Percentiles rank a stretch among this genome's conserved stretches.
Conservation (phyloP, 2,888 invertebrate genomes). For the Onchidella celtica region DNA sequence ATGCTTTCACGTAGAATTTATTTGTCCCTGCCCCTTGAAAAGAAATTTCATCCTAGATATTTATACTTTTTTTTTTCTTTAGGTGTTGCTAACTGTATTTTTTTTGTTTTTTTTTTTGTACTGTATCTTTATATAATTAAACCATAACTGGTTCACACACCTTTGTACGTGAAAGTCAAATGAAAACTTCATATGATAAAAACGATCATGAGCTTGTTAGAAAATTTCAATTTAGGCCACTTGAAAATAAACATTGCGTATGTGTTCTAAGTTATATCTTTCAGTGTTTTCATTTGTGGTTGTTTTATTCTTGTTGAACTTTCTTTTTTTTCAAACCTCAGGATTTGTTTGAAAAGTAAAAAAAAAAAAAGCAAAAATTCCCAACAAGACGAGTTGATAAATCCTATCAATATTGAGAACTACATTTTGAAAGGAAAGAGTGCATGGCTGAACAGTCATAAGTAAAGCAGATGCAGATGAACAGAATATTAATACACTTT, state of each 20-base stretch:
- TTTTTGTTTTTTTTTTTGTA: conserved; percentile 37
- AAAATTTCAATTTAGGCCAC: conserved; percentile 44
- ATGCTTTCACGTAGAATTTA: too few relatives aligned
- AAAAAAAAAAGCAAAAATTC: too few relatives aligned
- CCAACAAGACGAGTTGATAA: too few relatives aligned
- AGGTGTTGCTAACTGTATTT: conserved; percentile 47
- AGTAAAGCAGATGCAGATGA: too few relatives aligned
- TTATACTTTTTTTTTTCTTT: conserved; percentile 28
- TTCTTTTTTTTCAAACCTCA: too few relatives aligned
- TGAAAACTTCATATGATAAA: not conserved
- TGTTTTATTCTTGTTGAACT: not conserved
- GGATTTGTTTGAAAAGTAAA: too few relatives aligned
- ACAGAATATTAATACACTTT: too few relatives aligned
- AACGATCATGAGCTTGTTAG: conserved; percentile 31
- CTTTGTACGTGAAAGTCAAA: conserved; percentile 22
- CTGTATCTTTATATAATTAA: conserved; percentile 43
- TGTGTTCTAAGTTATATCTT: conserved; percentile 13
- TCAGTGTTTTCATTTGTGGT: not conserved
- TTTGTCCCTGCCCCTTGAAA: not conserved
- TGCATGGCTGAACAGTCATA: too few relatives aligned
- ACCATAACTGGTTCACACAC: conserved; percentile 38
- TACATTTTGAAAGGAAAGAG: too few relatives aligned
- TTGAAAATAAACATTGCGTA: conserved; percentile 46
- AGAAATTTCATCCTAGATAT: not conserved
- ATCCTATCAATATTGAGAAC: too few relatives aligned